Evolutionary conservation across 2,113 vertebrate genomes (phyloP).

Genomic region (Engystomops pustulosus): DNA sequence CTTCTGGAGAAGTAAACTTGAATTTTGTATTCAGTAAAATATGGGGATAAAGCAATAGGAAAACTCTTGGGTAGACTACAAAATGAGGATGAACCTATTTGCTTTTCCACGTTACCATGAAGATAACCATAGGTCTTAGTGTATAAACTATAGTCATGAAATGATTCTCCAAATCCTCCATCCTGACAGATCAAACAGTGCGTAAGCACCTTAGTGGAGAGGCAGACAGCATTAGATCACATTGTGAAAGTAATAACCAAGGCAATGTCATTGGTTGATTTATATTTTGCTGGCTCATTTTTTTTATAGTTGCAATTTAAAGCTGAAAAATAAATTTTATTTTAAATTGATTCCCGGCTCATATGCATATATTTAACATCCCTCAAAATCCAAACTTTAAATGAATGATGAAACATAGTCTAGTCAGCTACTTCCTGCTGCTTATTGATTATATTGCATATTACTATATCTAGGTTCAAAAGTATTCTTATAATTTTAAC

Average conservation of each 20-base stretch:
- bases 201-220: background rate
- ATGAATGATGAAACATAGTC: background rate
- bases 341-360: background rate
- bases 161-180: background rate
- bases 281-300: background rate
- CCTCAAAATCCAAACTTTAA: background rate
- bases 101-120: too few relatives aligned
- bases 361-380: conserved; percentile 7
- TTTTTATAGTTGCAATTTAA: background rate
- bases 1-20: too few relatives aligned
- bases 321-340: conserved; percentile 5
- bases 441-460: background rate
- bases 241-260: conserved; percentile 4
- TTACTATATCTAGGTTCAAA: background rate
- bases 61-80: too few relatives aligned
- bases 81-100: too few relatives aligned
- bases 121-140: background rate
- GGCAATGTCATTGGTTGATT: background rate
- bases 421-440: background rate
- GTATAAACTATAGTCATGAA: background rate
- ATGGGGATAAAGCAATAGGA: too few relatives aligned
- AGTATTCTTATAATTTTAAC: too few relatives aligned
- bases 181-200: background rate
- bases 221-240: background rate
- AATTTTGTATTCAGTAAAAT: too few relatives aligned